Evolutionary conservation across 2,797 vertebrate genomes (phyloP).

Genomic region (Notoglanidium macrostoma): DNA sequence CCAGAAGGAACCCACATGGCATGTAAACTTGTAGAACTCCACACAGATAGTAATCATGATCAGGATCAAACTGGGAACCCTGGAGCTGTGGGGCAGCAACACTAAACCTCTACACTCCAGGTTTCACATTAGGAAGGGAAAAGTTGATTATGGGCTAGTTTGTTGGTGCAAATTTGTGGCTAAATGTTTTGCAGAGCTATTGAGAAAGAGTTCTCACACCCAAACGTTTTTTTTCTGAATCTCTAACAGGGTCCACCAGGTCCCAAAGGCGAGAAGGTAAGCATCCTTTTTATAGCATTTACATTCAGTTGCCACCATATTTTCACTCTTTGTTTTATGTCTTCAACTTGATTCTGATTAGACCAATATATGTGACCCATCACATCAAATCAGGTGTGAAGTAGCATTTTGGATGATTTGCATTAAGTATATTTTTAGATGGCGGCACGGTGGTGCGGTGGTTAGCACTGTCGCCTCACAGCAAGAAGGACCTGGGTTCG

Average conservation of each 20-base stretch:
- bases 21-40: neutral
- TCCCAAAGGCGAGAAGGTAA: slow-evolving; percentile 96
- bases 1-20: neutral
- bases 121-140: neutral
- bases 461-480: no score
- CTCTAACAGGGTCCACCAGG: slow-evolving; percentile 87
- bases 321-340: slow-evolving; percentile 32
- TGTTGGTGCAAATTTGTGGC: neutral
- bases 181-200: neutral
- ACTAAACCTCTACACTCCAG: neutral
- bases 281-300: slow-evolving; percentile 57
- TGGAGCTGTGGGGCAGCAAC: neutral
- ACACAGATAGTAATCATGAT: neutral
- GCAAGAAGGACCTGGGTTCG: no score
- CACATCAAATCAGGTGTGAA: no score
- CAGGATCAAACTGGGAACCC: neutral
- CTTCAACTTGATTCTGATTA: slow-evolving; percentile 44
- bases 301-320: neutral
- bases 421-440: no score
- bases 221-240: slow-evolving; percentile 4
- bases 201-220: neutral
- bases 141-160: neutral
- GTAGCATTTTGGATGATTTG: no score
- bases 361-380: neutral
- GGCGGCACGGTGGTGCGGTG: no score